Evolutionary conservation across 92 coral and sea anemone species (phyloP).

Genomic region (Phenganax stokvisi): DNA sequence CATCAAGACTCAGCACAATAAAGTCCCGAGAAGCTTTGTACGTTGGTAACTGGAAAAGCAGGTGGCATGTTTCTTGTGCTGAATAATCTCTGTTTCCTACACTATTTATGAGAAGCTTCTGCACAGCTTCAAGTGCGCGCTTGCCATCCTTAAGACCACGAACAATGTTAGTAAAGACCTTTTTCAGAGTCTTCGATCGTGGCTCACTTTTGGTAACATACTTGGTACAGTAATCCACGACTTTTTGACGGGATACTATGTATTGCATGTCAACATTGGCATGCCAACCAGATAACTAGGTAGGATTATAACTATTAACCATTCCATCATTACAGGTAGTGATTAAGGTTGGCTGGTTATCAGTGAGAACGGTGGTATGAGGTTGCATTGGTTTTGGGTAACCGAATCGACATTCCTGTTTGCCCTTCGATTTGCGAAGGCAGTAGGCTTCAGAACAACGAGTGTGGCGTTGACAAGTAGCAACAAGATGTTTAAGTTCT

Average conservation of each 20-base stretch:
- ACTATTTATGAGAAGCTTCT: slow-evolving; percentile 21
- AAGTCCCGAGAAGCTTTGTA: slow-evolving; percentile 36
- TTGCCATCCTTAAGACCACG: slow-evolving; percentile 30
- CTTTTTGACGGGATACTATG: slow-evolving; percentile 23
- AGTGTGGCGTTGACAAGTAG: slow-evolving; percentile 26
- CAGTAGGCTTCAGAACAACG: slow-evolving; percentile 32
- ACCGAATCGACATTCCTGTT: slow-evolving; percentile 54
- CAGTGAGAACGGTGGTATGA: slow-evolving; percentile 12
- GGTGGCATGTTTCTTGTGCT: slow-evolving; percentile 30
- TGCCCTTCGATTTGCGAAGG: slow-evolving; percentile 13
- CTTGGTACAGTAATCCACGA: slow-evolving; percentile 13
- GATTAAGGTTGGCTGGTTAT: slow-evolving; percentile 18
- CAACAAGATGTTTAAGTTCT: slow-evolving; percentile 23
- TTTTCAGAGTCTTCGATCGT: neutral
- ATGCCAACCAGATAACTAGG: slow-evolving; percentile 20
- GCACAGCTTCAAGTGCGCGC: slow-evolving; percentile 34
- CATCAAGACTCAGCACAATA: slow-evolving; percentile 41
- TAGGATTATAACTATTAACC: slow-evolving; percentile 24
- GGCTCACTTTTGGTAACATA: slow-evolving; percentile 20
- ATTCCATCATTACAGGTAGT: slow-evolving; percentile 24
- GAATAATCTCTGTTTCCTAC: slow-evolving; percentile 19
- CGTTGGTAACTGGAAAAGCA: slow-evolving; percentile 24
- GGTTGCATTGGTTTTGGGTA: slow-evolving; percentile 48
- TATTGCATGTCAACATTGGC: slow-evolving; percentile 25
- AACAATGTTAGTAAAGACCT: slow-evolving; percentile 14